Evolutionary conservation across 2,113 vertebrate genomes (phyloP), one percentile per base, ranked within the genome.

Genomic region (Thinocorus orbignyianus): DNA sequence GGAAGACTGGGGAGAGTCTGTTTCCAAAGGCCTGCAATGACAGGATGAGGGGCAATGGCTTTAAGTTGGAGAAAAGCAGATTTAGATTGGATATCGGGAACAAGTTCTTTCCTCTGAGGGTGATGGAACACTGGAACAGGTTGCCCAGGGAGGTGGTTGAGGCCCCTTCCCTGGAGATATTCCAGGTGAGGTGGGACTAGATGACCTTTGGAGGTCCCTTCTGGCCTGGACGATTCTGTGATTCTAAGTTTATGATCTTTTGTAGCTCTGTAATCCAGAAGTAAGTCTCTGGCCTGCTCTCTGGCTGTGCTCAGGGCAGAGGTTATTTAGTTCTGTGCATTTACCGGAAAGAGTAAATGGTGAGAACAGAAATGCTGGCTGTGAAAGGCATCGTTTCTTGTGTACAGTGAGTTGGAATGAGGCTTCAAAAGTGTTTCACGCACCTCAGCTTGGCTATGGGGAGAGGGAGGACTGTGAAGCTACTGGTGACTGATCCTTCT

Each of bases 401-500:
- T 19, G 57, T 61, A 3, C 44, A 8, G 44, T 7, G 77, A 13
- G 8, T 31, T 44, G 65, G 41, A 41, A 58, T 2, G 55, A 46
- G 55, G 58, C 86, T 17, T 41, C 72, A 19, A 0, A 25, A 14
- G 49, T 8, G 28, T 5, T 31, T 35, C 5, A 1, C 30, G 3
- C 8, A 9, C 23, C 31, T 33, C 16, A 1, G 17, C 14, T 0
- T 13, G 42, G 49, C 55, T 46, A 46, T 18, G 49, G 26, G 92
- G n/a, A 17, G 33, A 17, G 62, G 52, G 23, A 25, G 35, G 24
- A 0, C 23, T 44, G 33, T 6, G 44, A 6, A 35, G 30, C 60
- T 8, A 4, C 46, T 3, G 83, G 13, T 35, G 35, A 1, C 60
- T 4, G 79, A 31, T 6, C 23, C 39, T 11, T 0, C 55, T 8